Conservation (phyloP, 2,888 invertebrate genomes). For the Lochmaea crataegi region DNA sequence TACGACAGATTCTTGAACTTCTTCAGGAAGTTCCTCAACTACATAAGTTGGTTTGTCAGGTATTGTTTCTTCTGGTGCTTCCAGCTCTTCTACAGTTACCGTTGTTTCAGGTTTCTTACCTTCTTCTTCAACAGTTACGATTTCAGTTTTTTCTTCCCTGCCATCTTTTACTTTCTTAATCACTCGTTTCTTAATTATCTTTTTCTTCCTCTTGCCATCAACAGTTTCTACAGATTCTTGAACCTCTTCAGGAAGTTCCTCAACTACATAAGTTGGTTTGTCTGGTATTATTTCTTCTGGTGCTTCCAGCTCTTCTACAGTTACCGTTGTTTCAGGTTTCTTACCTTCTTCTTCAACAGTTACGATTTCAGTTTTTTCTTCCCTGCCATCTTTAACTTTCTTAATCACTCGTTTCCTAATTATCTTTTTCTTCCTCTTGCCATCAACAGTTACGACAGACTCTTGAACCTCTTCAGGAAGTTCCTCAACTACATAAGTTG, state of each 20-base stretch:
- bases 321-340: slow-evolving; percentile 56
- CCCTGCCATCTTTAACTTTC: slow-evolving; percentile 62
- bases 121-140: slow-evolving; percentile 59
- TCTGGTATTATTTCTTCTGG: slow-evolving; percentile 56
- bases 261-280: slow-evolving; percentile 45
- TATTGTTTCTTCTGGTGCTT: slow-evolving; percentile 59
- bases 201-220: slow-evolving; percentile 57
- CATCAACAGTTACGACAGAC: slow-evolving; percentile 48
- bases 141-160: slow-evolving; percentile 53
- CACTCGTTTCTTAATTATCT: slow-evolving; percentile 53
- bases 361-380: slow-evolving; percentile 57
- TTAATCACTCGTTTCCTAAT: slow-evolving; percentile 63
- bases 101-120: slow-evolving; percentile 52
- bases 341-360: slow-evolving; percentile 56
- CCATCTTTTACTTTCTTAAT: slow-evolving; percentile 55
- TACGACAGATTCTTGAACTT: slow-evolving; percentile 53
- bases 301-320: slow-evolving; percentile 43
- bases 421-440: slow-evolving; percentile 51
- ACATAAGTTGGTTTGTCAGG: slow-evolving; percentile 17
- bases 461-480: slow-evolving; percentile 40
- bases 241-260: slow-evolving; percentile 57
- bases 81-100: slow-evolving; percentile 42
- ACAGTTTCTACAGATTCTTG: slow-evolving; percentile 59
- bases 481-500: slow-evolving; percentile 38
- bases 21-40: slow-evolving; percentile 53